Evolutionary conservation across 1,140 invertebrate species (phyloP), one percentile per base, ranked within the genome.

Genomic region (Diachasmimorpha longicaudata): DNA sequence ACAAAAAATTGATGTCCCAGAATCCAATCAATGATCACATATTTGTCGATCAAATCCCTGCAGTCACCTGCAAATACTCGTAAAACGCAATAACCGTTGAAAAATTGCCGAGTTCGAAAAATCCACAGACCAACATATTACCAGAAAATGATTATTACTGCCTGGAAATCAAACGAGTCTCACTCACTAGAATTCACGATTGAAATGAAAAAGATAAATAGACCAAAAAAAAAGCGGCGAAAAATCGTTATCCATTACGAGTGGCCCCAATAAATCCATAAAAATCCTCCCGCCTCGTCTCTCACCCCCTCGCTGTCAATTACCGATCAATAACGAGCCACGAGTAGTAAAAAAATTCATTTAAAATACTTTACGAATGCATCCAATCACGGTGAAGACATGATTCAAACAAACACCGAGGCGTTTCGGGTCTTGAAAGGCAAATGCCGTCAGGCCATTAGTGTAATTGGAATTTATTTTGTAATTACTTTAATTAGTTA

Each of bases 401-500:
- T 52, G 19, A 55, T 55, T 52, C 1, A 31, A 36, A 55, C 44
- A 72, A 72, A 55, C 48, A 36, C 21, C 10, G 25, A 48, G 13
- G 23, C n/a, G 16, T 46, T 31, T 31, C n/a, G 44, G 48, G 48
- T 16, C 46, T 25, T 16, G 46, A 25, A 52, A 55, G n/a, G 21
- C 44, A 23, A 36, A 25, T 36, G 63, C 80, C 82, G 39, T 81
- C 77, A 81, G 79, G 82, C 87, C 87, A 89, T 89, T 89, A 89
- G 83, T 83, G 84, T 87, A 85, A 89, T 89, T 89, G 86, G 85
- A 88, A 87, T 89, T 88, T 88, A 89, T 88, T 88, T 87, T 86
- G 86, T 87, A 88, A 89, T 89, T 88, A 88, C 85, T 88, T 88
- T 87, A 88, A 89, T 88, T 89, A 88, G 86, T 82, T 81, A 85